Evolutionary conservation across 2,797 vertebrate genomes (phyloP).

Genomic region (Loris lydekkerianus): DNA sequence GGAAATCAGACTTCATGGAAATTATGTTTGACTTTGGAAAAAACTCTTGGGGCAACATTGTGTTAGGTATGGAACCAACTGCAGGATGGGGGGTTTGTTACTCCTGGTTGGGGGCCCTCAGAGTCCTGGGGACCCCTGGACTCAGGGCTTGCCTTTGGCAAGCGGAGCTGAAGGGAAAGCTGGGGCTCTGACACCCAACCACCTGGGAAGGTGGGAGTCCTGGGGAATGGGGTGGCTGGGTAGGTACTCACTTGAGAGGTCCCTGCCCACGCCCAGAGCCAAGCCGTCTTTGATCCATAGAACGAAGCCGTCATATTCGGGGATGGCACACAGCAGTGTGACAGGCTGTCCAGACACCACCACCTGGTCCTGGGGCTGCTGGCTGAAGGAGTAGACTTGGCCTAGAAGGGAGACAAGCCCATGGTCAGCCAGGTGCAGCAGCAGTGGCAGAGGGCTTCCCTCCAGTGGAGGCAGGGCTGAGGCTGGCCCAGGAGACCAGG

Average conservation of each 20-base stretch:
- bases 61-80: not conserved
- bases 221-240: not conserved
- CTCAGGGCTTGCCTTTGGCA: not conserved
- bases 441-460: not conserved
- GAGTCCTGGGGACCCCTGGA: not conserved
- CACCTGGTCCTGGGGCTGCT: conserved; percentile 98
- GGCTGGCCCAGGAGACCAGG: not conserved
- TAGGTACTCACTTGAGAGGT: conserved; percentile 94
- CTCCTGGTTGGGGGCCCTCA: too few relatives aligned
- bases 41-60: not conserved
- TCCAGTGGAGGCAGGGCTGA: not conserved
- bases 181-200: not conserved
- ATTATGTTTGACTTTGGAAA: not conserved
- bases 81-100: not conserved
- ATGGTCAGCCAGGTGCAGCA: not conserved
- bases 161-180: not conserved
- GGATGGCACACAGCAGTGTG: conserved; percentile 96
- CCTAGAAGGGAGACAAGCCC: conserved; percentile 87
- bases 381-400: conserved; percentile 94
- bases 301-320: conserved; percentile 96
- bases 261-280: conserved; percentile 96
- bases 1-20: not conserved
- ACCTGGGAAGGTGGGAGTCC: not conserved
- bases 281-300: conserved; percentile 99
- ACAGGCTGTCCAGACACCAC: conserved; percentile 97